phyloP scores from a whole-genome alignment of 2,113 vertebrate genomes.

The Micromys minutus region DNA sequence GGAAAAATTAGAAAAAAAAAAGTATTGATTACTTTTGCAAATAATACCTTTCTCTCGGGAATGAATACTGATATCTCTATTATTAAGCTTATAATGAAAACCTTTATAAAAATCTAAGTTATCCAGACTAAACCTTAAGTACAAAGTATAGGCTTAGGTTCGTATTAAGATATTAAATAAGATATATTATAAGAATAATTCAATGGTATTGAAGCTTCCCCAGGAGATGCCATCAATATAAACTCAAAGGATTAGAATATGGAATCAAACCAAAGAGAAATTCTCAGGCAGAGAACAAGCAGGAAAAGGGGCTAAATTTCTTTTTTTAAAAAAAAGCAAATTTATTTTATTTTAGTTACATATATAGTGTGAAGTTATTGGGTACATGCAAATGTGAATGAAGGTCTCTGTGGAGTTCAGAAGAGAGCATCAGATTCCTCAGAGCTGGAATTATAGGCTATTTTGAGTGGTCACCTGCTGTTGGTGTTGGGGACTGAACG shows the following conservation, averaged over 20 bases:
- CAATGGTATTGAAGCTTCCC: background rate
- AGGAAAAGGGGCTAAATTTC: constrained; percentile 24
- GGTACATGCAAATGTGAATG: background rate
- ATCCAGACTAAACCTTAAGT: constrained; percentile 43
- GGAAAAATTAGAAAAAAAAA: constrained; percentile 50
- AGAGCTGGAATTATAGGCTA: background rate
- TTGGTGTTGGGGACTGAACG: background rate
- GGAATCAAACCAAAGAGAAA: background rate
- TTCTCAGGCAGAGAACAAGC: background rate
- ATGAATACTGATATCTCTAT: constrained; percentile 22
- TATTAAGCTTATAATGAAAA: constrained; percentile 31
- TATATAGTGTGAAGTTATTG: background rate
- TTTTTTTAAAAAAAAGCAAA: background rate
- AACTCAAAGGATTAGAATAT: background rate
- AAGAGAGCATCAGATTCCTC: background rate
- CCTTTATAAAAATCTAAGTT: background rate
- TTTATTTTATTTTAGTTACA: background rate
- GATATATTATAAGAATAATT: constrained; percentile 49
- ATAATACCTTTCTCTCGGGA: background rate
- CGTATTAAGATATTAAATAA: constrained; percentile 16
- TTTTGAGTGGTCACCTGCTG: background rate
- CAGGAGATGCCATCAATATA: constrained; percentile 39
- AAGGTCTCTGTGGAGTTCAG: background rate
- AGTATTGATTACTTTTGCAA: constrained; percentile 19
- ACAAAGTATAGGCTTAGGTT: background rate